Conservation (phyloP, 2,888 invertebrate species). For the Calephelis perditalis region DNA sequence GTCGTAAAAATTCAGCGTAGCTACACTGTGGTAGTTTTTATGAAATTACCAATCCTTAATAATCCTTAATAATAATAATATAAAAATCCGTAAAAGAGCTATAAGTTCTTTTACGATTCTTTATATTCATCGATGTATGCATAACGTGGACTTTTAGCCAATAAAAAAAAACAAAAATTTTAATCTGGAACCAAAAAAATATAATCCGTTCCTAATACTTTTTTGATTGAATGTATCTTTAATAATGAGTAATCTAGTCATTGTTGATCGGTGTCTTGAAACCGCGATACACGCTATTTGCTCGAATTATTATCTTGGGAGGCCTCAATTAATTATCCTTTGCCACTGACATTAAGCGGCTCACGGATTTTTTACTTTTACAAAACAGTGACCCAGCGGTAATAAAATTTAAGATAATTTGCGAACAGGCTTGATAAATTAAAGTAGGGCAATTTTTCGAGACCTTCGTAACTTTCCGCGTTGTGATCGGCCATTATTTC, state of each 20-base stretch:
- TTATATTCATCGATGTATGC: no score
- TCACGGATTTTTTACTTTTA: slow-evolving; percentile 45
- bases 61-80: no score
- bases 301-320: slow-evolving; percentile 51
- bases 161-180: no score
- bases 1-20: no score
- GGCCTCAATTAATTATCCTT: slow-evolving; percentile 56
- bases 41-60: no score
- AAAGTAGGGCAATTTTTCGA: slow-evolving; percentile 42
- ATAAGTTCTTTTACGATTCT: no score
- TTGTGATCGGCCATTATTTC: slow-evolving; percentile 44
- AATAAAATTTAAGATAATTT: slow-evolving; percentile 13
- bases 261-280: neutral
- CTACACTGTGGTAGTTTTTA: no score
- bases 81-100: no score
- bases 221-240: no score
- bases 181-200: no score
- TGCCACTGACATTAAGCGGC: slow-evolving; percentile 46
- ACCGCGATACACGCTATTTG: slow-evolving; percentile 39
- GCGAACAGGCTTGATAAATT: slow-evolving; percentile 41
- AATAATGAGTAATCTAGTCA: neutral
- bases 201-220: no score
- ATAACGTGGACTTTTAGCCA: no score
- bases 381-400: slow-evolving; percentile 36
- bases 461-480: slow-evolving; percentile 39